phyloP scores from a whole-genome alignment of 2,888 invertebrate species.

The Drosophila histrio region DNA sequence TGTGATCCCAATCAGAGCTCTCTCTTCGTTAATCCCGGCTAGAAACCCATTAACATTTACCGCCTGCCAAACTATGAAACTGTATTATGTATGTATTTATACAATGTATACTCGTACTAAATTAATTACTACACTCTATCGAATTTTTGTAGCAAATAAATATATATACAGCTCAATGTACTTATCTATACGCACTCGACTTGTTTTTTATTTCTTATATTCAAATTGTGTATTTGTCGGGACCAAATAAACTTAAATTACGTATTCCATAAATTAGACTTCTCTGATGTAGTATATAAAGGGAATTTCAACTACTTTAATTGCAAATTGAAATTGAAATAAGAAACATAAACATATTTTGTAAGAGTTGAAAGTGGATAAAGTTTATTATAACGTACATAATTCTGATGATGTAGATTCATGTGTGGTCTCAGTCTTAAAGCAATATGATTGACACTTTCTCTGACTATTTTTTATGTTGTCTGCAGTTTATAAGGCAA shows the following conservation, averaged over 20 bases:
- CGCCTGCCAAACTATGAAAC: slow-evolving; percentile 9
- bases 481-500: too few relatives aligned
- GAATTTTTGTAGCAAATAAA: slow-evolving; percentile 31
- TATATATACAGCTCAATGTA: slow-evolving; percentile 14
- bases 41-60: not conserved
- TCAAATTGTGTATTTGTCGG: slow-evolving; percentile 17
- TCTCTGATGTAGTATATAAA: not conserved
- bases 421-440: too few relatives aligned
- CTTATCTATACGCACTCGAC: slow-evolving; percentile 28
- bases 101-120: slow-evolving; percentile 23
- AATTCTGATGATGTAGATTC: too few relatives aligned
- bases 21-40: slow-evolving; percentile 4
- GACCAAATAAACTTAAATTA: slow-evolving; percentile 13
- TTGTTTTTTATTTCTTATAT: slow-evolving; percentile 13
- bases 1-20: slow-evolving; percentile 3
- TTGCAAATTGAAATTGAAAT: not conserved
- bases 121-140: slow-evolving; percentile 26
- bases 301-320: not conserved
- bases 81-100: slow-evolving; percentile 20
- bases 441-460: too few relatives aligned
- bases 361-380: too few relatives aligned
- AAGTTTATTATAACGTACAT: too few relatives aligned
- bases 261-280: slow-evolving; percentile 34
- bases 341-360: not conserved
- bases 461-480: too few relatives aligned